phyloP scores from a whole-genome alignment of 2,113 vertebrate genomes.

The Corvus cornix region DNA sequence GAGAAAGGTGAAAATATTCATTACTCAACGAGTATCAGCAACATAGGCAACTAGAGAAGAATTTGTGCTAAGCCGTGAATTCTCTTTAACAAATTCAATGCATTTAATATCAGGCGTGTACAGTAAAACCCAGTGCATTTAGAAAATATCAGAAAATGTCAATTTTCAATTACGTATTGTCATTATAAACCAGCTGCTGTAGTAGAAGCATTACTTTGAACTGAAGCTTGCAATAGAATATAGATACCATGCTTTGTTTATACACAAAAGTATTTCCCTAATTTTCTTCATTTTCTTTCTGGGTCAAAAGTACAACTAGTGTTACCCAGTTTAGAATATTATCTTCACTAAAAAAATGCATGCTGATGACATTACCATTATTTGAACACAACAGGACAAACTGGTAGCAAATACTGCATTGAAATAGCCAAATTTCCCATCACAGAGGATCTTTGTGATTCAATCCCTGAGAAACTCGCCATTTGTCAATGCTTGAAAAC shows the following conservation, averaged over 20 bases:
- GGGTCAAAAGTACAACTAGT: not conserved
- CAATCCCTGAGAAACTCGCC: rapidly evolving
- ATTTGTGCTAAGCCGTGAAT: not conserved
- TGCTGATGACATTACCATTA: not conserved
- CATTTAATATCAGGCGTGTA: not conserved
- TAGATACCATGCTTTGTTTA: not conserved
- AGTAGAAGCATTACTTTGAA: not conserved
- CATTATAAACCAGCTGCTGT: not conserved
- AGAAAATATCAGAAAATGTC: not conserved
- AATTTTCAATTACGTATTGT: not conserved
- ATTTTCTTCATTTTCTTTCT: not conserved
- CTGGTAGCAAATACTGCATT: not conserved
- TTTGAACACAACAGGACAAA: not conserved
- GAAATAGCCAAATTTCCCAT: not conserved
- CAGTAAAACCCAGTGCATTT: not conserved
- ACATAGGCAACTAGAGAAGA: not conserved
- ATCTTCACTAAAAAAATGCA: not conserved
- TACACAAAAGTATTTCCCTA: not conserved
- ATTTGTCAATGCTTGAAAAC: not conserved
- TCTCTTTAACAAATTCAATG: not conserved
- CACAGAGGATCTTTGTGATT: not conserved
- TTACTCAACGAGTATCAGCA: not conserved
- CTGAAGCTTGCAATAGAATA: not conserved
- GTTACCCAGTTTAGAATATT: not conserved
- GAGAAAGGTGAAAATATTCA: not conserved